Conservation (phyloP, 2,113 vertebrate genomes). For the Parus major region DNA sequence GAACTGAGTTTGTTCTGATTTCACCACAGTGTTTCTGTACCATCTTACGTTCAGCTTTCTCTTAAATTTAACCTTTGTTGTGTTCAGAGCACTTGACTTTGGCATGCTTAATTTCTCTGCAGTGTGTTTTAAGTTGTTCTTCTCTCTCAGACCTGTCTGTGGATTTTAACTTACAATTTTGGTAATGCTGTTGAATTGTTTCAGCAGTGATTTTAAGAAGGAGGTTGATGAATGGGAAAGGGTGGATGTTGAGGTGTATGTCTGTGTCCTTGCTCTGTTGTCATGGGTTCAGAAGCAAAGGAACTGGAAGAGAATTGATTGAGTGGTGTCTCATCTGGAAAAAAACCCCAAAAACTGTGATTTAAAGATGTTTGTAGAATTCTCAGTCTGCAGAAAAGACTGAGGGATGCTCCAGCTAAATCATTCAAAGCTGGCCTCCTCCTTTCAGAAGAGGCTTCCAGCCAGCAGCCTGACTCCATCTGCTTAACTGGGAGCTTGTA, state of each 20-base stretch:
- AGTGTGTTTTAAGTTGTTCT: not conserved
- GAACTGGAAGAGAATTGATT: not conserved
- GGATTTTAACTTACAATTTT: not conserved
- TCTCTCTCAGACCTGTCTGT: not conserved
- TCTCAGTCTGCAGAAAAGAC: not conserved
- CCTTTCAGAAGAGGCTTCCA: slow-evolving; percentile 15
- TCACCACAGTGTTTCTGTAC: not conserved
- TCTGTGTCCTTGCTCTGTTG: not conserved
- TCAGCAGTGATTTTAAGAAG: not conserved
- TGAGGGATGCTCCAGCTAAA: slow-evolving; percentile 10
- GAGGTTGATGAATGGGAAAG: not conserved
- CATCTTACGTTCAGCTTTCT: not conserved
- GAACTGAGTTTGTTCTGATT: not conserved
- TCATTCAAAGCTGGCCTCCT: not conserved
- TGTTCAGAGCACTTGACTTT: not conserved
- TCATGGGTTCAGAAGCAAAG: not conserved
- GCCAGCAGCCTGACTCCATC: not conserved
- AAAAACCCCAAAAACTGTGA: not conserved
- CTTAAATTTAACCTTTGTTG: not conserved
- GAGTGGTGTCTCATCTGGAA: slow-evolving; percentile 8
- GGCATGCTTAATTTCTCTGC: not conserved
- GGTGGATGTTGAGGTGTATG: not conserved
- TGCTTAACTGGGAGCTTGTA: slow-evolving; percentile 14
- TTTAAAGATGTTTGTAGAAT: not conserved
- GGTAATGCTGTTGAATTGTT: not conserved